Evolutionary conservation across 2,888 invertebrate genomes (phyloP), one percentile per base, ranked within the genome.

Genomic region (Eupithecia vulgata): DNA sequence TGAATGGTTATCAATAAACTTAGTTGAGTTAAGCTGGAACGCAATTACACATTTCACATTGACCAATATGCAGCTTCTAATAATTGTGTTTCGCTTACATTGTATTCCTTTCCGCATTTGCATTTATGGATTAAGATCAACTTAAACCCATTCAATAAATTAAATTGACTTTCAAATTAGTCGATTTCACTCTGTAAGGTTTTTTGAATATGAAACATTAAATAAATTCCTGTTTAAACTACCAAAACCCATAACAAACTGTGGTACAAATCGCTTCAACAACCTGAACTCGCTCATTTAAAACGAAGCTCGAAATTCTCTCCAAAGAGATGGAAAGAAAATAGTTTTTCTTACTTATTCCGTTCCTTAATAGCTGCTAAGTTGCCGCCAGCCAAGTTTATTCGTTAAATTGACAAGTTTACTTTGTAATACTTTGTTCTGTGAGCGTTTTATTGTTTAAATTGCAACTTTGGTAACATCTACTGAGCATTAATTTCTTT

Each of bases 31-130:
- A 74, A 72, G 72, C 76, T 77, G 70, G 76, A 79, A 74, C 67
- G 76, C 72, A 80, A 80, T 80, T 76, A 78, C 75, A 76, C 73
- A 77, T 77, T 71, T 66, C 65, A 64, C 74, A 52, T 70, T 72
- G 69, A 74, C 70, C 75, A 74, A 61, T 75, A 75, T n/a, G n/a
- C n/a, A 71, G 71, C 69, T 70, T 74, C n/a, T 48, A n/a, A n/a
- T n/a, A n/a, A 48, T 35, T 10, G 45, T 72, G 68, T 62, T 30
- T n/a, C 21, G n/a, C 65, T 70, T 25, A 48, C 40, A n/a, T n/a
- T 48, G n/a, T 48, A 48, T 48, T n/a, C 48, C n/a, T 17, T 48
- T 48, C 48, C n/a, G n/a, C 48, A 8, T 45, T 45, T 45, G 8
- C 8, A 48, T n/a, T 21, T 3, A 52, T 21, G 52, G 10, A n/a